Evolutionary conservation across 1,140 invertebrate species (phyloP).

Genomic region (Delia radicum): DNA sequence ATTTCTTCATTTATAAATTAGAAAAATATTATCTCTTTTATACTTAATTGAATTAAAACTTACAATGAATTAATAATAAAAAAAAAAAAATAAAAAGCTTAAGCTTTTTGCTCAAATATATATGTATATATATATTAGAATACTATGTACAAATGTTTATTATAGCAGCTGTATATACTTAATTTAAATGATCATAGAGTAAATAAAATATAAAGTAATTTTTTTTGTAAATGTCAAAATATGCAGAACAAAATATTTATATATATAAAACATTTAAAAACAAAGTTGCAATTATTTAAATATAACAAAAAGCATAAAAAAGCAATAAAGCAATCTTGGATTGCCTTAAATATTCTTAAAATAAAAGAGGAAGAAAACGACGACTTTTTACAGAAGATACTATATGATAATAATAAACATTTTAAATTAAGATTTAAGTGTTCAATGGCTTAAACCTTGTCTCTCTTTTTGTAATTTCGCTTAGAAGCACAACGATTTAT

Average conservation of each 20-base stretch:
- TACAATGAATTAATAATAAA: slow-evolving; percentile 26
- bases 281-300: too few relatives aligned
- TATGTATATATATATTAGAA: slow-evolving; percentile 25
- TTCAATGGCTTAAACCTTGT: slow-evolving; percentile 58
- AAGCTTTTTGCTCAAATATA: neutral
- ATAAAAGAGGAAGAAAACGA: neutral
- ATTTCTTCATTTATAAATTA: slow-evolving; percentile 31
- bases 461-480: slow-evolving; percentile 85
- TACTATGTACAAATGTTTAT: slow-evolving; percentile 30
- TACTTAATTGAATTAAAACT: slow-evolving; percentile 24
- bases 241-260: neutral
- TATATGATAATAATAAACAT: too few relatives aligned
- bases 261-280: neutral
- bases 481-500: slow-evolving; percentile 87
- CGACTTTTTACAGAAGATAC: neutral
- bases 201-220: neutral
- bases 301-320: too few relatives aligned
- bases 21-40: slow-evolving; percentile 45
- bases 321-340: too few relatives aligned
- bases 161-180: neutral
- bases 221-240: neutral
- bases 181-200: neutral
- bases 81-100: slow-evolving; percentile 27
- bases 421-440: neutral
- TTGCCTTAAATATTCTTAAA: neutral